Percentiles rank a stretch among this genome's conserved stretches.
Conservation (phyloP, 2,113 vertebrate species). For the Coracopsis vasa region DNA sequence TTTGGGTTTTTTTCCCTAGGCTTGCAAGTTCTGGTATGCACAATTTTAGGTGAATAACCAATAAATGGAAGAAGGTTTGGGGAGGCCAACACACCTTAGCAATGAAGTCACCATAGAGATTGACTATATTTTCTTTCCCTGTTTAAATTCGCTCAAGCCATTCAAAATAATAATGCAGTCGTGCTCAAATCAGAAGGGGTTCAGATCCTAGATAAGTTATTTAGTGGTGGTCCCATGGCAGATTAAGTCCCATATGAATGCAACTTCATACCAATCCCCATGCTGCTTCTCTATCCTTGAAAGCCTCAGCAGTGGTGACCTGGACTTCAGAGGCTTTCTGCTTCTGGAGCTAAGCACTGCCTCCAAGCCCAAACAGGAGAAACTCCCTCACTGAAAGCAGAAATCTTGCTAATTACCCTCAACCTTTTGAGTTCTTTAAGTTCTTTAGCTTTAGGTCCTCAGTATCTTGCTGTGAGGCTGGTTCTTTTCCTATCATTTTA, state of each 20-base stretch:
- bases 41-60: background rate
- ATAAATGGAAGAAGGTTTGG: background rate
- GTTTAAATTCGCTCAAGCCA: background rate
- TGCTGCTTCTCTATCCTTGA: background rate
- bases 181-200: background rate
- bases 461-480: background rate
- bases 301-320: background rate
- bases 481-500: background rate
- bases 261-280: accelerated
- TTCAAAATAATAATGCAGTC: background rate
- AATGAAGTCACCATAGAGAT: background rate
- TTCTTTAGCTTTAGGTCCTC: background rate
- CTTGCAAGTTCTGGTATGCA: background rate
- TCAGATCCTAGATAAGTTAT: background rate
- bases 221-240: background rate
- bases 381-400: background rate
- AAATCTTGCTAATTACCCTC: background rate
- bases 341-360: background rate
- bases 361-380: background rate
- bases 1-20: accelerated
- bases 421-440: background rate
- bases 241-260: background rate
- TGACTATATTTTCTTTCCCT: background rate
- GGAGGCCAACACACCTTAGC: background rate
- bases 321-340: background rate